A percentile compares a stretch with the other conserved stretches of the same genome.
Evolutionary conservation across 2,797 vertebrate genomes (phyloP).

Genomic region (Pristis pectinata): DNA sequence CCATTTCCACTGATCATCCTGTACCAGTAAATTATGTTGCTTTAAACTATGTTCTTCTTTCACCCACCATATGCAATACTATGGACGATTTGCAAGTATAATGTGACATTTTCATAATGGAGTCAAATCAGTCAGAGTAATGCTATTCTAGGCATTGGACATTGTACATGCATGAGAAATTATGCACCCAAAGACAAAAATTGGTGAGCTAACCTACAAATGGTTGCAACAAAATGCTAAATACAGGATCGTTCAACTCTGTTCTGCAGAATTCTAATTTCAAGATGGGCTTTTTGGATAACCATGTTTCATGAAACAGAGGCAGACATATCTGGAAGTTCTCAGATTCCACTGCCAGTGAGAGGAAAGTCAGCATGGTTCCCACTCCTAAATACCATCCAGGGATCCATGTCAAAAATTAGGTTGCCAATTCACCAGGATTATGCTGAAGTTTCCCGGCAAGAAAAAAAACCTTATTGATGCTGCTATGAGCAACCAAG

Average conservation of each 20-base stretch:
- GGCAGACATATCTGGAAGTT: background rate
- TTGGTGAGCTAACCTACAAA: background rate
- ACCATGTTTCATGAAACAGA: background rate
- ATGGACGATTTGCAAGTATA: background rate
- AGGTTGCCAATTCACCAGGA: background rate
- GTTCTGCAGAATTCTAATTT: background rate
- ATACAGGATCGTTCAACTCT: background rate
- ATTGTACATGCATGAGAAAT: background rate
- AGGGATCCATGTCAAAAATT: background rate
- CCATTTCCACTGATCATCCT: background rate
- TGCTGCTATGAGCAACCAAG: background rate
- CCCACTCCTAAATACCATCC: background rate
- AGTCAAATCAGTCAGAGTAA: background rate
- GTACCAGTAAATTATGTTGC: background rate
- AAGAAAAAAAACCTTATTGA: background rate
- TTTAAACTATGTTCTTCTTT: background rate
- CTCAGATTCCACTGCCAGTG: background rate
- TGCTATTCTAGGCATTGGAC: background rate
- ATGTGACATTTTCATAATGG: background rate
- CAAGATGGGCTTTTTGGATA: background rate
- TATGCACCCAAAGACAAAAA: background rate
- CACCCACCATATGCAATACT: background rate
- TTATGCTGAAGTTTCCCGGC: background rate
- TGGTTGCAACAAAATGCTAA: background rate
- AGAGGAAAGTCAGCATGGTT: background rate